Percentiles rank a stretch among this genome's conserved stretches.
Conservation (phyloP, 2,797 vertebrate genomes). For the Myiotriccus ornatus region DNA sequence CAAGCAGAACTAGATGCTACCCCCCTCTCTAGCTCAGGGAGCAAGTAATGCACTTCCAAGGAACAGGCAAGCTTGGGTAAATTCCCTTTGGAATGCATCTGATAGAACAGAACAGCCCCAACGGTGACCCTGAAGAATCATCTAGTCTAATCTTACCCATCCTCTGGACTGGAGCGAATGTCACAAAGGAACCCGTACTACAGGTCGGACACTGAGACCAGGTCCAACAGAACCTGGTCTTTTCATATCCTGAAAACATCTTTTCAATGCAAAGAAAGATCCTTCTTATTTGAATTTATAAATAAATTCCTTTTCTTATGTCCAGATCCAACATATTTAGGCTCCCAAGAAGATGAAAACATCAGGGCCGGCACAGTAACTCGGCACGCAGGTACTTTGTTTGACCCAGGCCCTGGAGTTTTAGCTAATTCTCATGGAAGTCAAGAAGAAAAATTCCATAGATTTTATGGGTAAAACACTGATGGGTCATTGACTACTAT, state of each 20-base stretch:
- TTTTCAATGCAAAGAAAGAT: not conserved
- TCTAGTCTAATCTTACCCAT: not conserved
- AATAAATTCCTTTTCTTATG: not conserved
- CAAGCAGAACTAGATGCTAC: accelerated
- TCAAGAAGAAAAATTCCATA: not conserved
- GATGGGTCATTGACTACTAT: not conserved
- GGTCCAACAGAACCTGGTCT: not conserved
- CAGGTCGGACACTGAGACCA: not conserved
- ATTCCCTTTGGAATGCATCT: not conserved
- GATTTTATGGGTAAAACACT: not conserved
- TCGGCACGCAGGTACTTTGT: not conserved
- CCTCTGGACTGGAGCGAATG: not conserved
- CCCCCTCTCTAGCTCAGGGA: not conserved
- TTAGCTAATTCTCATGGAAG: not conserved
- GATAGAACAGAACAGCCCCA: not conserved
- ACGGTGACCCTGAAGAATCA: not conserved
- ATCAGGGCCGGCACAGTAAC: not conserved
- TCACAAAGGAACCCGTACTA: not conserved
- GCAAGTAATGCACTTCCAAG: not conserved
- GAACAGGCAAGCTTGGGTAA: not conserved
- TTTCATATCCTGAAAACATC: not conserved
- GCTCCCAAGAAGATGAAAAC: not conserved
- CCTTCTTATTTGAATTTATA: not conserved
- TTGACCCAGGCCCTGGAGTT: not conserved
- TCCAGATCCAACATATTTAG: not conserved